Conservation (phyloP, 2,797 vertebrate genomes). For the Pristis pectinata region DNA sequence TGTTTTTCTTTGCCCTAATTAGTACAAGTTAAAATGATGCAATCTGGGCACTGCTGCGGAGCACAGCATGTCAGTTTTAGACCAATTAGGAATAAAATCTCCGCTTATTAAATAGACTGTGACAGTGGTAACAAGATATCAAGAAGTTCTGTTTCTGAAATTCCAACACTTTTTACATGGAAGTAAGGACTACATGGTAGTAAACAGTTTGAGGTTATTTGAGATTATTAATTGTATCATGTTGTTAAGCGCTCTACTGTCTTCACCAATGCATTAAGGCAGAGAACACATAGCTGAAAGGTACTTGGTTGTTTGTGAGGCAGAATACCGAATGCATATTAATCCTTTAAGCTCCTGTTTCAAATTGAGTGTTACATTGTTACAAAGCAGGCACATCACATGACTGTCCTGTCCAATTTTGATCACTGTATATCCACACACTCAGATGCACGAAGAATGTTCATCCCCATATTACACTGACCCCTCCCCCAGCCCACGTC, state of each 20-base stretch:
- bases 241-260: neutral
- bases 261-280: neutral
- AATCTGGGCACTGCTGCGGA: neutral
- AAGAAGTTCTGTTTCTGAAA: neutral
- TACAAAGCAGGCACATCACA: too few species aligned
- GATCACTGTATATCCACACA: too few species aligned
- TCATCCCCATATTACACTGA: too few species aligned
- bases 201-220: constrained; percentile 26
- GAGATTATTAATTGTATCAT: neutral
- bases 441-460: too few species aligned
- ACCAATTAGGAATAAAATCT: constrained; percentile 33
- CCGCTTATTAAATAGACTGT: constrained; percentile 15
- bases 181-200: neutral
- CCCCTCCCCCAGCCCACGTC: too few species aligned
- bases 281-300: too few species aligned
- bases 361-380: too few species aligned
- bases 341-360: too few species aligned
- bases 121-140: neutral
- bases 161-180: neutral
- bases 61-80: constrained; percentile 17
- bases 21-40: constrained; percentile 31
- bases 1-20: constrained; percentile 29
- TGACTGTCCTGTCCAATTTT: too few species aligned
- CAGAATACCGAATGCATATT: too few species aligned
- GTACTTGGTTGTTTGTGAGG: too few species aligned